Conservation (phyloP, 2,797 vertebrate species). For the Manis pentadactyla region DNA sequence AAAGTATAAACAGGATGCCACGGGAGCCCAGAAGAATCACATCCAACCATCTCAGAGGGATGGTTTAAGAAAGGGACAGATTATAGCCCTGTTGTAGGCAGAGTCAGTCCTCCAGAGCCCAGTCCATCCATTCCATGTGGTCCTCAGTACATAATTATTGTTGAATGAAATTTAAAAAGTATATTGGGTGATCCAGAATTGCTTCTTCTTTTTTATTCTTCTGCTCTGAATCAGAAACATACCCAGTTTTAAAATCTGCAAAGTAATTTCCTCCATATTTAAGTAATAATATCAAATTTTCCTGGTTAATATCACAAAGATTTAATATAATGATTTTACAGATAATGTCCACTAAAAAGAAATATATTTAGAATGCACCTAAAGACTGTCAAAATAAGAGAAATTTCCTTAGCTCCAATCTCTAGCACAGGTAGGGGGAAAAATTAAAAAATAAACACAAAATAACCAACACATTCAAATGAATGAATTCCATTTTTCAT, state of each 20-base stretch:
- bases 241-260: conserved; percentile 7
- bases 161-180: background rate
- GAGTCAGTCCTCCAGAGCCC: background rate
- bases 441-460: background rate
- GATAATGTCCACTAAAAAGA: background rate
- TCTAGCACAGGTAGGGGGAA: background rate
- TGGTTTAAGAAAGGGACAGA: background rate
- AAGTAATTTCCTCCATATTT: background rate
- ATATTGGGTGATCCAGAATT: background rate
- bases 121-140: background rate
- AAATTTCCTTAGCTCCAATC: background rate
- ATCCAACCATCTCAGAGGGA: background rate
- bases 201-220: background rate
- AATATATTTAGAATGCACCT: background rate
- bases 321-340: background rate
- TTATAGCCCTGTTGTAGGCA: background rate
- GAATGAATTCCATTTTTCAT: conserved; percentile 15
- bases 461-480: background rate
- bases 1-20: background rate
- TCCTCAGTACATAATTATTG: background rate
- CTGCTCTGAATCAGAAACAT: background rate
- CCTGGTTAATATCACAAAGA: conserved; percentile 1
- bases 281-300: conserved; percentile 48
- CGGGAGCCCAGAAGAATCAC: background rate
- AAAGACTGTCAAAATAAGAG: conserved; percentile 1